Evolutionary conservation across 2,797 vertebrate species (phyloP), one percentile per base, ranked within the genome.

Genomic region (Morelia viridis): DNA sequence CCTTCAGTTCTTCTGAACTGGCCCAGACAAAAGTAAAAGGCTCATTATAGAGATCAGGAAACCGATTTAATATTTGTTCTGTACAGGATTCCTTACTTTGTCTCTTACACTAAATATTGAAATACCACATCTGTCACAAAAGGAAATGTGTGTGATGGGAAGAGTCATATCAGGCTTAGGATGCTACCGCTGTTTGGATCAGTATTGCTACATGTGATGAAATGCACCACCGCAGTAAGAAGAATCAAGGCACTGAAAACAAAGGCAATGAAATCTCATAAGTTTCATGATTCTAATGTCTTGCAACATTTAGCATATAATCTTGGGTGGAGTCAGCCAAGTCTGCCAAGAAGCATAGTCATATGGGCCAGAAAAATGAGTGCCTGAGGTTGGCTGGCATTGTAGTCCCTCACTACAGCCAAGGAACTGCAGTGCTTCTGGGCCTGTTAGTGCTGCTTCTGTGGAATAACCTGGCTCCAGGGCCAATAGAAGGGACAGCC

Each of bases 1-100:
- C 83, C n/a, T 91, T 91, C 86, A 89, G 61, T 95, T 65, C 76
- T 46, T 31, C 24, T 94, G 89, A 94, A 96, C 93, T 4, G 71
- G 7, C 89, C 84, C 94, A 95, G 80, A 93, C 89, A 92, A 96
- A 90, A 92, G 93, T 88, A 92, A 94, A 95, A 64, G 28, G 26
- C 60, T 89, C 93, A 93, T 92, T 93, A 95, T 91, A 95, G 95
- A 92, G 89, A 95, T 58, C 53, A 86, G n/a, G 41, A 60, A 76
- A 62, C 22, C 19, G 28, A 87, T 86, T 87, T 92, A 71, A 92
- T 86, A 71, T 60, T 89, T 35, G 61, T 26, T 65, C 61, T 88
- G 7, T 62, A 93, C 53, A 85, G 50, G 15, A 92, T 92, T 17
- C 28, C 3, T 87, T 92, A 85, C 24, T 91, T n/a, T 60, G 31